Base-by-base conservation (phyloP, 2,888 invertebrate species). In the Icerya purchasi region DNA sequence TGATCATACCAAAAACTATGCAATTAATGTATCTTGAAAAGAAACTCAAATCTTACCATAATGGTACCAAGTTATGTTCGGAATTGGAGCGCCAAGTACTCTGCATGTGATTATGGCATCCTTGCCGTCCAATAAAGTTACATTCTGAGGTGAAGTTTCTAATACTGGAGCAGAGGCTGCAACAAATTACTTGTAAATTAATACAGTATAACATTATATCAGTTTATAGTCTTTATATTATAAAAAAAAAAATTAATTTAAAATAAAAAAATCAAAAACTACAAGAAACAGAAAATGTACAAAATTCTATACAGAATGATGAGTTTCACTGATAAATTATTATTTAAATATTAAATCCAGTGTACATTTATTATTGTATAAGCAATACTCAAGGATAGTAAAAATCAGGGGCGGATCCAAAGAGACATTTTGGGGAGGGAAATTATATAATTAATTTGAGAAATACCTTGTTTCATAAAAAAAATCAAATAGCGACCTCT, bases 131-230 rank as follows among this genome's bases (percentile, higher is more conserved):
- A 93, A 76, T 63, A 91, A 86, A 14, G 93, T 93, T 63, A 84
- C 74, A 76, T 94, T 92, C 70, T 81, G 78, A 18, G 93, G 93
- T 63, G 83, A 79, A 61, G 76, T 77, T 71, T 86, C 84, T 82
- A 93, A 84, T 65, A 88, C 78, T 24, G 94, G 93, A 66, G 84
- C 81, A 64, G 91, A 84, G 65, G 91, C 93, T 91, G n/a, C n/a
- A 77, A 22, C 19, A 53, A 53, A 53, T 53, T 53, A 53, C 14
- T n/a, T 2, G 20, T 3, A 53, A 53, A 18, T 50, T 50, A n/a
- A 1, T 50, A 1, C 1, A 50, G 19, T 50, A 50, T 50, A n/a
- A n/a, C 18, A n/a, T 50, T 1, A 50, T n/a, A 50, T 50, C 2
- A n/a, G n/a, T 18, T 19, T 50, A 18, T 19, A 50, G 19, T 50